Percentiles rank a stretch among this genome's conserved stretches.
phyloP scores from a whole-genome alignment of 2,113 vertebrate genomes.

The Toxotes jaculatrix region DNA sequence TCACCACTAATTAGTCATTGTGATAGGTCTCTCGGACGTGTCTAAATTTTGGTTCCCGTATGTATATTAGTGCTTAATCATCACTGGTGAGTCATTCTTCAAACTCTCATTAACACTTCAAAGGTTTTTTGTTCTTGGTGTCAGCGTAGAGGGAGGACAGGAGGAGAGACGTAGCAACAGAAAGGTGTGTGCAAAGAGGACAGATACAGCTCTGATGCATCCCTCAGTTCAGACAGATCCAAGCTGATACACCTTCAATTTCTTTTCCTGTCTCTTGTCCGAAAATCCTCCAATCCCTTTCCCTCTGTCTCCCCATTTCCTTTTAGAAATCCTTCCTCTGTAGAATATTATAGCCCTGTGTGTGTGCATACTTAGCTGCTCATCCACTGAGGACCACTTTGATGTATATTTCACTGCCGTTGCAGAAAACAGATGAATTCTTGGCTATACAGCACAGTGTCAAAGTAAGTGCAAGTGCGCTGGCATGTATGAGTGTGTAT shows the following conservation, averaged over 20 bases:
- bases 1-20: conserved; percentile 62
- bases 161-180: background rate
- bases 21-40: conserved; percentile 50
- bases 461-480: conserved; percentile 57
- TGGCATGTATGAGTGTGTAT: background rate
- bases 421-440: conserved; percentile 68
- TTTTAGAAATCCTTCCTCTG: conserved; percentile 10
- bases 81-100: conserved; percentile 64
- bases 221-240: conserved; percentile 3
- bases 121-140: conserved; percentile 42
- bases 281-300: background rate
- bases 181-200: conserved; percentile 32
- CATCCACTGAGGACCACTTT: conserved; percentile 63
- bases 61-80: conserved; percentile 61
- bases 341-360: conserved; percentile 12
- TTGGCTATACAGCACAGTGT: conserved; percentile 39
- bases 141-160: conserved; percentile 32
- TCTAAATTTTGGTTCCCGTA: conserved; percentile 42
- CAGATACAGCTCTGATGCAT: background rate
- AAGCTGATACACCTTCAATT: conserved; percentile 2
- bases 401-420: conserved; percentile 75
- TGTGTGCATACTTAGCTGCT: conserved; percentile 47
- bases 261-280: conserved; percentile 13
- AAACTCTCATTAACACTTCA: conserved; percentile 70
- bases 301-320: background rate